A percentile compares a stretch with the other conserved stretches of the same genome.
Conservation (phyloP, 2,888 invertebrate genomes). For the Pogonocherus hispidulus region DNA sequence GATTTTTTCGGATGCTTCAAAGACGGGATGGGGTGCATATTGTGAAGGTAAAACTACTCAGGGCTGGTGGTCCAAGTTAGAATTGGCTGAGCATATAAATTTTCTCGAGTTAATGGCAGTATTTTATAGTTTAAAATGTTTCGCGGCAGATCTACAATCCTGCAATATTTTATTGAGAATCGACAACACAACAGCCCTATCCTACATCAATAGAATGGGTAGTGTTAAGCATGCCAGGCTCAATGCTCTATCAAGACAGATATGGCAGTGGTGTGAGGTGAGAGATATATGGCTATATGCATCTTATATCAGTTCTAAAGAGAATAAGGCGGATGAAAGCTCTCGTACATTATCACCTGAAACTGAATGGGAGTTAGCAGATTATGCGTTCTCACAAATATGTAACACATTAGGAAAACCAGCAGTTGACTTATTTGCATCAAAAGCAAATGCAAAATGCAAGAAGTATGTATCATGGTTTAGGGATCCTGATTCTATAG, state of each 20-base stretch:
- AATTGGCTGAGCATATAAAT: neutral
- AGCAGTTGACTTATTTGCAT: too few species aligned
- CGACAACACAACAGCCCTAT: neutral
- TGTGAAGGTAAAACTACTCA: neutral
- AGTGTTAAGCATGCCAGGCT: too few species aligned
- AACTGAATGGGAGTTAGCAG: neutral
- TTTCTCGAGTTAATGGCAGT: neutral
- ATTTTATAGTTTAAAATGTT: slow-evolving; percentile 1
- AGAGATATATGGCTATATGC: neutral
- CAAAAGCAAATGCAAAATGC: too few species aligned
- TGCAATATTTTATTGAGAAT: neutral
- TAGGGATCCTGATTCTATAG: too few species aligned
- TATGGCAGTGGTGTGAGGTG: neutral
- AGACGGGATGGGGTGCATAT: neutral
- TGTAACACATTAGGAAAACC: neutral
- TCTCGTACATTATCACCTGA: neutral
- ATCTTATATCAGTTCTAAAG: too few species aligned
- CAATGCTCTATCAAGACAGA: neutral
- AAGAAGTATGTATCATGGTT: too few species aligned
- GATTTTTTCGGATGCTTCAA: neutral
- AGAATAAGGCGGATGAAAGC: neutral
- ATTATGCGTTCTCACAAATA: neutral
- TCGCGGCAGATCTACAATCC: too few species aligned
- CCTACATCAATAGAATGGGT: neutral
- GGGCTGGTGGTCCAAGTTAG: neutral